Percentiles rank a stretch among this genome's conserved stretches.
phyloP scores from a whole-genome alignment of 2,888 invertebrate genomes.

The Silvanus unidentatus region DNA sequence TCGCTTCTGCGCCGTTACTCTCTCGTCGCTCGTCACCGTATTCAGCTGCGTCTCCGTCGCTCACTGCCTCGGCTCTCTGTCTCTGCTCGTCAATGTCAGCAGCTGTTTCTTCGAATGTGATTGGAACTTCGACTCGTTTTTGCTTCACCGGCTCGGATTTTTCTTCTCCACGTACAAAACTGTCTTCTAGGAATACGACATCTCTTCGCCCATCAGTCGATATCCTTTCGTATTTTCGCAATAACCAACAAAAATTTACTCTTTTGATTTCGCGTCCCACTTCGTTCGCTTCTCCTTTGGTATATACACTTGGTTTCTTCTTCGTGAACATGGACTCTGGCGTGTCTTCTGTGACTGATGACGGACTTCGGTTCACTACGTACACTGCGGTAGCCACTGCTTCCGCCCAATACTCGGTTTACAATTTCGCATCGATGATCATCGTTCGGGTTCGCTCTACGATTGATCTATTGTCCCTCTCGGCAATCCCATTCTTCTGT shows the following conservation, averaged over 20 bases:
- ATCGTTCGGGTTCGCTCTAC: constrained; percentile 12
- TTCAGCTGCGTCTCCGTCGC: too few relatives aligned
- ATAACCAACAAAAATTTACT: constrained; percentile 34
- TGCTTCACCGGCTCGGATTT: too few relatives aligned
- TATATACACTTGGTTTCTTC: constrained; percentile 31
- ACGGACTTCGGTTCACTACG: not conserved
- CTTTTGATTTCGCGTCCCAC: constrained; percentile 31
- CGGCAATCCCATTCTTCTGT: constrained; percentile 12
- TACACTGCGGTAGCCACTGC: constrained; percentile 3
- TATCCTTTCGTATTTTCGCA: constrained; percentile 22
- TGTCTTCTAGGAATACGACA: not conserved
- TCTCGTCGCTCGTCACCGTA: too few relatives aligned
- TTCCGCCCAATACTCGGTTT: constrained; percentile 5
- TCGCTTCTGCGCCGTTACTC: too few relatives aligned
- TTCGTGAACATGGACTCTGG: constrained; percentile 17
- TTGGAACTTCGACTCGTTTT: too few relatives aligned
- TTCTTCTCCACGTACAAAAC: not conserved
- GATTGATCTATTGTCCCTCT: constrained; percentile 11
- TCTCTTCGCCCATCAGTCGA: not conserved
- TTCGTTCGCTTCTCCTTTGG: constrained; percentile 31
- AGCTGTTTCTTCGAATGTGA: constrained; percentile 1
- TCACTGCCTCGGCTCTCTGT: constrained; percentile 7
- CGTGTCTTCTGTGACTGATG: not conserved
- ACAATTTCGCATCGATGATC: constrained; percentile 4
- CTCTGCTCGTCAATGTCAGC: constrained; percentile 3